Evolutionary conservation across 1,140 invertebrate species (phyloP), one percentile per base, ranked within the genome.

Genomic region (Apocrypta bakeri): DNA sequence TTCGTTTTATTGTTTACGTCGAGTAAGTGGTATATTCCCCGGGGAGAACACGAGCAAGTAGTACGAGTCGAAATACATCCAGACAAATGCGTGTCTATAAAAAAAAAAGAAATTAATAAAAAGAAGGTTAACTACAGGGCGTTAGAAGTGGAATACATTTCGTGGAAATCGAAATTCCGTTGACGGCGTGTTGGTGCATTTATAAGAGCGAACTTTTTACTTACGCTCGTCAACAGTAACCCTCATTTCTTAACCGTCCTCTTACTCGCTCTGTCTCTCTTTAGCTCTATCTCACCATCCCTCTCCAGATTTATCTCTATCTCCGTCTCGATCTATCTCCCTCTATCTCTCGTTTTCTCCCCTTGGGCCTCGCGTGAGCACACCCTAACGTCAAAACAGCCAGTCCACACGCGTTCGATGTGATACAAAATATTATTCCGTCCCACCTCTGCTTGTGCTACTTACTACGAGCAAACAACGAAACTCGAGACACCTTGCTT

Each of bases 291-390:
- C 29, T 74, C 72, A 29, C 48, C n/a, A 17, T 78, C 33, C 17
- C n/a, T 25, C n/a, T 68, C 40, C 33, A 9, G 73, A 75, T 75
- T 75, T 75, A 61, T 75, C 73, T 75, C 48, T 42, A 40, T 78
- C 33, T 68, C n/a, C 2, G 37, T 68, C 33, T 42, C 24, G 1
- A 66, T 64, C 27, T 33, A 33, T 64, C 74, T 64, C 69, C 29
- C 27, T 29, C 56, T 17, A 24, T 24, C 31, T 29, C 9, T 66
- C 63, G 24, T 6, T 29, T 9, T 56, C 25, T 11, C 27, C 63
- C 63, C 63, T 66, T 29, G 48, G 48, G 48, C 48, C 48, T 56
- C 17, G 48, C 17, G 17, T 6, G 14, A 17, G 17, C 7, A 14
- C 7, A 3, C 48, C 17, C 14, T 6, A 21, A 56, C 48, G 48